A percentile compares a stretch with the other conserved stretches of the same genome.
Evolutionary conservation across 64 coral and sea anemone species (phyloP).

Genomic region (Hydrozoanthus tunicans): DNA sequence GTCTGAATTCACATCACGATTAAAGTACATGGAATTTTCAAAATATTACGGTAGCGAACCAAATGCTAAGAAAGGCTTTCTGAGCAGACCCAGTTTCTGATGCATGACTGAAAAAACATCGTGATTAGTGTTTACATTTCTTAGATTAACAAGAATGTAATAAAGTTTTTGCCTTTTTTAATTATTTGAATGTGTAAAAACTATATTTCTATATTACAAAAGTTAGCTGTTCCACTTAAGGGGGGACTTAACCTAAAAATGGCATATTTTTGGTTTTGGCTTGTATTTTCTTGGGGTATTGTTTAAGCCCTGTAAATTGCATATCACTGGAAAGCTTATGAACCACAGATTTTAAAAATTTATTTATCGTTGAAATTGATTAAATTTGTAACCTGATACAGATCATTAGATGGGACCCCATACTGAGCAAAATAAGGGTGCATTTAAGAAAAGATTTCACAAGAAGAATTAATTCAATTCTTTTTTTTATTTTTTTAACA

Average conservation of each 20-base stretch:
- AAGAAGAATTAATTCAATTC: background rate
- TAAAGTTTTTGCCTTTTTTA: too few species aligned
- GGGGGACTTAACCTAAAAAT: conserved; percentile 42
- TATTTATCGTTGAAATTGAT: conserved; percentile 10
- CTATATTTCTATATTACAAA: too few species aligned
- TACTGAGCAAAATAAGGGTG: conserved; percentile 37
- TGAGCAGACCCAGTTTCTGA: too few species aligned
- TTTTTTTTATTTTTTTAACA: conserved; percentile 38
- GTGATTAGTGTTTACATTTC: too few species aligned
- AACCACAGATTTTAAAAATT: conserved; percentile 9
- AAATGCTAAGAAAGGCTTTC: too few species aligned
- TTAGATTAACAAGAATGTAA: too few species aligned
- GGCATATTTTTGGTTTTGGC: background rate
- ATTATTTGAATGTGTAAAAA: too few species aligned
- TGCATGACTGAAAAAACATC: too few species aligned
- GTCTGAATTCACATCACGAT: too few species aligned
- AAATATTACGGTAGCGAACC: too few species aligned
- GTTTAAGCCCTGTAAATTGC: conserved; percentile 7
- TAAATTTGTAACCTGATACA: conserved; percentile 36
- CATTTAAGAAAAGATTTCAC: conserved; percentile 25
- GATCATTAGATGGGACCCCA: conserved; percentile 4
- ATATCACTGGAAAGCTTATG: conserved; percentile 32
- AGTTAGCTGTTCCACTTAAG: background rate
- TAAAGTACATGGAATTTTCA: too few species aligned
- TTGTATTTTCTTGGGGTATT: background rate